Conservation (phyloP, 2,888 invertebrate genomes). For the Drosophila rubida region DNA sequence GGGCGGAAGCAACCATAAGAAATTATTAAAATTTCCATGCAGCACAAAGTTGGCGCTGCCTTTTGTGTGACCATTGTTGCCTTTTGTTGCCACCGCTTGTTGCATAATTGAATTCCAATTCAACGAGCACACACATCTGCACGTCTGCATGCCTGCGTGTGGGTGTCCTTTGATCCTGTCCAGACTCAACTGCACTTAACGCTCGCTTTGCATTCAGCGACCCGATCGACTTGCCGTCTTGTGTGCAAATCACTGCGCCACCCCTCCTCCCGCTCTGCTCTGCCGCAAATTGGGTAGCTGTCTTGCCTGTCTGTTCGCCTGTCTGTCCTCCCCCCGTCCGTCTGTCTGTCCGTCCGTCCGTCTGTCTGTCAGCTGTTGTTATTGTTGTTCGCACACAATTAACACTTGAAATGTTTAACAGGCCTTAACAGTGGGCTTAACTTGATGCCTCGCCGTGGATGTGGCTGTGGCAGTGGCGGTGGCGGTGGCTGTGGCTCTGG, state of each 20-base stretch:
- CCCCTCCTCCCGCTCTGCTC: background rate
- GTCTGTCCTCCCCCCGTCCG: constrained; percentile 9
- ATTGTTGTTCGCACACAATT: constrained; percentile 73
- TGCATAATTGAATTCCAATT: constrained; percentile 49
- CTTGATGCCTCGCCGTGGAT: constrained; percentile 23
- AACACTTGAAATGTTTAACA: constrained; percentile 70
- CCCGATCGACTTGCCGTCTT: background rate
- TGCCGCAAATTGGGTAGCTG: constrained; percentile 5
- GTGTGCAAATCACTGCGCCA: constrained; percentile 35
- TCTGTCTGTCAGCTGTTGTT: constrained; percentile 36
- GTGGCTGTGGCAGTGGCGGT: too few species aligned
- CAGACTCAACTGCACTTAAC: constrained; percentile 7
- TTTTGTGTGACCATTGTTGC: constrained; percentile 19
- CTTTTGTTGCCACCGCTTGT: constrained; percentile 23
- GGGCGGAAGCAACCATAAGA: constrained; percentile 31
- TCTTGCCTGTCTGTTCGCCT: constrained; percentile 10
- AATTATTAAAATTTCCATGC: constrained; percentile 47
- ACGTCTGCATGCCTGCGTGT: background rate
- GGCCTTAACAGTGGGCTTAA: constrained; percentile 54
- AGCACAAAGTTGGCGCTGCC: constrained; percentile 19
- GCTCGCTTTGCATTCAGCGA: too few species aligned
- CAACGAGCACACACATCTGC: constrained; percentile 5
- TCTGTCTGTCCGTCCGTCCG: constrained; percentile 7
- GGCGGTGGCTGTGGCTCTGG: background rate
- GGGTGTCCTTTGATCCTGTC: constrained; percentile 23